Percentiles rank a stretch among this genome's conserved stretches.
phyloP scores from a whole-genome alignment of 1,140 invertebrate genomes.

The Dreissena rostriformis region DNA sequence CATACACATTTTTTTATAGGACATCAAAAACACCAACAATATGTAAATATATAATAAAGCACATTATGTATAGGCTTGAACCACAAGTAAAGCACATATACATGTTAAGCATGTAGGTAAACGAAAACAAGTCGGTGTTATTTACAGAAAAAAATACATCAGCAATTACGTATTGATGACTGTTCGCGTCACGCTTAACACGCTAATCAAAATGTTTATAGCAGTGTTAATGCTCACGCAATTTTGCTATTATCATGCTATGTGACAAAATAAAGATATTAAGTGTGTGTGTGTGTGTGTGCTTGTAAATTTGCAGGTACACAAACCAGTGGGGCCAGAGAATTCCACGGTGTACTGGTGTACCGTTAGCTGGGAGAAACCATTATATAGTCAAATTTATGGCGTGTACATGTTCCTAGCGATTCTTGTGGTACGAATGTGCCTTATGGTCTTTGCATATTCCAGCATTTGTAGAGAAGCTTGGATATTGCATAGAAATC shows the following conservation, averaged over 20 bases:
- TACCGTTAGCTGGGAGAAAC: constrained; percentile 83
- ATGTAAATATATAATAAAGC: too few relatives aligned
- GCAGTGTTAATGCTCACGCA: background rate
- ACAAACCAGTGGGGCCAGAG: constrained; percentile 56
- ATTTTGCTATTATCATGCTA: background rate
- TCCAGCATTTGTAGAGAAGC: constrained; percentile 88
- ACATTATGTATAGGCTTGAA: too few relatives aligned
- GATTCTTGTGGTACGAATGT: constrained; percentile 85
- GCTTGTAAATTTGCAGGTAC: constrained; percentile 49
- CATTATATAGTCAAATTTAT: constrained; percentile 83
- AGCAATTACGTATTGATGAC: too few relatives aligned
- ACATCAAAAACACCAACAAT: too few relatives aligned
- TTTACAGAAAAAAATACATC: too few relatives aligned
- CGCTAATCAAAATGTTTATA: background rate
- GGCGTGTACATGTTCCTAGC: constrained; percentile 87
- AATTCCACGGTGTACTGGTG: constrained; percentile 83
- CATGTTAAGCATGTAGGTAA: too few relatives aligned
- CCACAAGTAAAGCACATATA: too few relatives aligned
- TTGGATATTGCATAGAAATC: constrained; percentile 78
- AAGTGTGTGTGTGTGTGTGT: constrained; percentile 1
- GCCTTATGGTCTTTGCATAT: too few relatives aligned
- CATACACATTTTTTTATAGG: too few relatives aligned
- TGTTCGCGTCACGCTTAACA: too few relatives aligned
- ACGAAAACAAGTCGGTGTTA: too few relatives aligned
- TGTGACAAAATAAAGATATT: background rate